A percentile compares a stretch with the other conserved stretches of the same genome.
phyloP scores from a whole-genome alignment of 2,888 invertebrate genomes.

The Platerodrilus igneus region DNA sequence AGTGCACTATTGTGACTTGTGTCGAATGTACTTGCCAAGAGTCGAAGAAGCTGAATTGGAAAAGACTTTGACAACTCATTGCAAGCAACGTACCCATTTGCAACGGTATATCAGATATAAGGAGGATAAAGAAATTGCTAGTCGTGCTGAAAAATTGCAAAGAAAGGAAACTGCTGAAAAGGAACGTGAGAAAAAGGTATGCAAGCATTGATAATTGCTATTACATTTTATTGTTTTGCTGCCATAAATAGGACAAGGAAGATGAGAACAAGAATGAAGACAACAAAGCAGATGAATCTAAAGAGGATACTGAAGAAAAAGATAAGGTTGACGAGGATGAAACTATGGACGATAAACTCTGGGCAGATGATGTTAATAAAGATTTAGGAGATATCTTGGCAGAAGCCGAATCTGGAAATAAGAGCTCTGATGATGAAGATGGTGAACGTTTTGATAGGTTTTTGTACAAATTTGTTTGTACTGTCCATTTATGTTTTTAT shows the following conservation, averaged over 20 bases:
- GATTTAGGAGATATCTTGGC: conserved; percentile 72
- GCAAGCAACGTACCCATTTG: conserved; percentile 69
- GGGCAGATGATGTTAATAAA: conserved; percentile 74
- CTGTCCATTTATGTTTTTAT: no score
- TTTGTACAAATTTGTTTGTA: conserved; percentile 6
- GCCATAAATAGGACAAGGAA: conserved; percentile 1
- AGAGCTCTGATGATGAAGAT: conserved; percentile 62
- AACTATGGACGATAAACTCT: conserved; percentile 63
- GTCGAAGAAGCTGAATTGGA: conserved; percentile 54
- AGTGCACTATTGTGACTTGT: conserved; percentile 75
- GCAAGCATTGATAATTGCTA: conserved; percentile 31
- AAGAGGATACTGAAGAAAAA: conserved; percentile 30
- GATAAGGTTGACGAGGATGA: conserved; percentile 45
- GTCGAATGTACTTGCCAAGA: conserved; percentile 68
- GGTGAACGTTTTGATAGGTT: conserved; percentile 49
- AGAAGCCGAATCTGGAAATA: conserved; percentile 57
- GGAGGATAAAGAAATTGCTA: conserved; percentile 69
- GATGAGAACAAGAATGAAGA: conserved; percentile 4
- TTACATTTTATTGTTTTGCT: conserved; percentile 1
- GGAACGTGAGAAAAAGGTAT: conserved; percentile 50
- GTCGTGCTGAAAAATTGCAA: conserved; percentile 66
- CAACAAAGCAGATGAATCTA: conserved; percentile 23
- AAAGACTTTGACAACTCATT: conserved; percentile 52
- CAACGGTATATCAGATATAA: conserved; percentile 73
- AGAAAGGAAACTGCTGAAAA: conserved; percentile 54